Base-by-base conservation (phyloP, 2,113 vertebrate species). In the Empidonax alnorum region DNA sequence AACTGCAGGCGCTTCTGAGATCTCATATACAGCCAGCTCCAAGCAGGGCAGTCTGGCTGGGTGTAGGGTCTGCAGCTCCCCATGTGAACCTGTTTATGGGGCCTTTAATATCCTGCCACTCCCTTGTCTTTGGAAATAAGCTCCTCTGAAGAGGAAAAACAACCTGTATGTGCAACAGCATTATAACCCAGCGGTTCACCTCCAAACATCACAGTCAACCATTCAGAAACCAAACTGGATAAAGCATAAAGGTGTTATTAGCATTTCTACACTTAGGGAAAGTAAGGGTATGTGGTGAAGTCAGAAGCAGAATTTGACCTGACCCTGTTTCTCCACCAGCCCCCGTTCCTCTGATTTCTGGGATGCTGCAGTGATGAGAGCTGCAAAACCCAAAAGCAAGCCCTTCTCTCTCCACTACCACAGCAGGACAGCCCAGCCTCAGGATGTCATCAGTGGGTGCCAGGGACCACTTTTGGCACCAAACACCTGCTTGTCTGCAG, bases 51-150 rank as follows among this genome's bases (percentile, higher is more conserved):
- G 35, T 7, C 62, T 58, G 59, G 44, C 63, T 65, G 81, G 61
- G 56, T 0, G 0, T 6, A 41, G 18, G 71, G 56, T 35, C 87
- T 69, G 67, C 81, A 76, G 31, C 39, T 85, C 33, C 35, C 33
- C 1, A 1, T 0, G 0, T 23, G 50, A 62, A 31, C 20, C 30
- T 9, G 19, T 31, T 88, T 46, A 71, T 1, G 10, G 31, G 23
- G 68, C 75, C 44, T 89, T 76, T 18, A n/a, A 35, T 28, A 62
- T 31, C 76, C 55, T 4, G 0, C 30, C 55, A 33, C 44, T 65
- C 61, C 55, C 44, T 39, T 50, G 37, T 23, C 67, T 72, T 58
- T 47, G 74, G 87, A 87, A 93, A 71, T 30, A 71, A 89, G 47
- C 22, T 62, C 71, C 31, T 35, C 47, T 39, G 49, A 46, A 67